Conservation (phyloP, 2,113 vertebrate species). For the Planiliza haematocheilus region DNA sequence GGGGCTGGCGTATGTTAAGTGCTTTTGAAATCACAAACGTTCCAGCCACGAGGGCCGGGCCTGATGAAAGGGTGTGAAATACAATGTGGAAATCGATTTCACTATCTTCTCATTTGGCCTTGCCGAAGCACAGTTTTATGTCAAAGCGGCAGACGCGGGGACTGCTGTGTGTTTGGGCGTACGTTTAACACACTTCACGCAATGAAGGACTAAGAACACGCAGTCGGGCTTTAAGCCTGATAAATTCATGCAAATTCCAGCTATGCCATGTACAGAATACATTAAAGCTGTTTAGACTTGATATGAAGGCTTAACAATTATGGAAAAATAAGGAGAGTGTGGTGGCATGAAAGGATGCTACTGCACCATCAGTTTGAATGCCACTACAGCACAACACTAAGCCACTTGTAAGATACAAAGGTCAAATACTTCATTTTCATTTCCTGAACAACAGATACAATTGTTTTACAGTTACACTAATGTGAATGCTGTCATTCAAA, state of each 20-base stretch:
- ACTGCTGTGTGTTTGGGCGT: slow-evolving; percentile 57
- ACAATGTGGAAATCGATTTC: slow-evolving; percentile 87
- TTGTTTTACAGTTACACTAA: slow-evolving; percentile 63
- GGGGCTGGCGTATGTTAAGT: slow-evolving; percentile 86
- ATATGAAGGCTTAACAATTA: slow-evolving; percentile 59
- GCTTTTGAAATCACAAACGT: slow-evolving; percentile 87
- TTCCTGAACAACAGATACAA: slow-evolving; percentile 76
- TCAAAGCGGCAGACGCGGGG: slow-evolving; percentile 56
- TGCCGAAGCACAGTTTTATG: slow-evolving; percentile 69
- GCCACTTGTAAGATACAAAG: slow-evolving; percentile 77
- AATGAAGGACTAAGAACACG: slow-evolving; percentile 61
- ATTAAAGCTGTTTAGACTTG: slow-evolving; percentile 66
- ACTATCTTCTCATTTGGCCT: slow-evolving; percentile 79
- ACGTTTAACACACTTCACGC: slow-evolving; percentile 76
- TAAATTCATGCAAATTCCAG: slow-evolving; percentile 76
- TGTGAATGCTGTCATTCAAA: slow-evolving; percentile 75
- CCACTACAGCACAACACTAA: slow-evolving; percentile 62
- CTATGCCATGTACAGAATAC: slow-evolving; percentile 64
- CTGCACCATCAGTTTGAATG: slow-evolving; percentile 43
- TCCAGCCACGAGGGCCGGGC: slow-evolving; percentile 78
- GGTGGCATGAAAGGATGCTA: slow-evolving; percentile 42
- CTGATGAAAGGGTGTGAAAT: slow-evolving; percentile 87
- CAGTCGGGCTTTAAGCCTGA: slow-evolving; percentile 63
- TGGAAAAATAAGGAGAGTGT: slow-evolving; percentile 25
- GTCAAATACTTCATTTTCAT: slow-evolving; percentile 82